Evolutionary conservation across 2,113 vertebrate genomes (phyloP).

Genomic region (Podocnemis expansa): DNA sequence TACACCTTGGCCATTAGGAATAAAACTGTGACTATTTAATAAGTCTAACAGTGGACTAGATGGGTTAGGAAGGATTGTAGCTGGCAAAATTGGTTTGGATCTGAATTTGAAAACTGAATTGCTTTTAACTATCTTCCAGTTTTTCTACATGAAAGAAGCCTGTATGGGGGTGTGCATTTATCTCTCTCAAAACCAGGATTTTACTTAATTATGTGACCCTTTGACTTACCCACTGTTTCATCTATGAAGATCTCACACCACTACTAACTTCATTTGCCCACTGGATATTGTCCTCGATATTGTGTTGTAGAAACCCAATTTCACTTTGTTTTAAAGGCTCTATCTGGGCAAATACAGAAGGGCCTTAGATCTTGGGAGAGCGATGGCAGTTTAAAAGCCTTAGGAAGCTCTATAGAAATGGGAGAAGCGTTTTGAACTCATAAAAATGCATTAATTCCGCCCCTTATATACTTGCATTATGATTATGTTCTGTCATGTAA

Average conservation of each 20-base stretch:
- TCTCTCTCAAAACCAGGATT: background rate
- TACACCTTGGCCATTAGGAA: background rate
- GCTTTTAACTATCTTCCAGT: background rate
- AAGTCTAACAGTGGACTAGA: background rate
- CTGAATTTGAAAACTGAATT: slow-evolving; percentile 9
- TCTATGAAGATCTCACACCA: background rate
- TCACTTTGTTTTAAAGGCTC: background rate
- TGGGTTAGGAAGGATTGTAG: background rate
- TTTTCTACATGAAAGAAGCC: background rate
- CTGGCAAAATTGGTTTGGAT: background rate
- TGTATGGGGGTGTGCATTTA: background rate
- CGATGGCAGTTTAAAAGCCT: background rate
- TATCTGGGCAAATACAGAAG: background rate
- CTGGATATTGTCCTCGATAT: background rate
- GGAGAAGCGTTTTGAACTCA: background rate
- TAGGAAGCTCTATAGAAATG: background rate
- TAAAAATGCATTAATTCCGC: background rate
- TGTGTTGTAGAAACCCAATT: background rate
- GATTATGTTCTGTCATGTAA: background rate
- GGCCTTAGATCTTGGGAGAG: background rate
- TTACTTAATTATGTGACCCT: background rate
- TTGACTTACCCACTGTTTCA: too few species aligned
- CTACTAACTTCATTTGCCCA: background rate
- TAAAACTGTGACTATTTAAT: background rate
- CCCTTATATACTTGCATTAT: background rate